Evolutionary conservation across 2,113 vertebrate genomes (phyloP).

Genomic region (Rafetus swinhoei): DNA sequence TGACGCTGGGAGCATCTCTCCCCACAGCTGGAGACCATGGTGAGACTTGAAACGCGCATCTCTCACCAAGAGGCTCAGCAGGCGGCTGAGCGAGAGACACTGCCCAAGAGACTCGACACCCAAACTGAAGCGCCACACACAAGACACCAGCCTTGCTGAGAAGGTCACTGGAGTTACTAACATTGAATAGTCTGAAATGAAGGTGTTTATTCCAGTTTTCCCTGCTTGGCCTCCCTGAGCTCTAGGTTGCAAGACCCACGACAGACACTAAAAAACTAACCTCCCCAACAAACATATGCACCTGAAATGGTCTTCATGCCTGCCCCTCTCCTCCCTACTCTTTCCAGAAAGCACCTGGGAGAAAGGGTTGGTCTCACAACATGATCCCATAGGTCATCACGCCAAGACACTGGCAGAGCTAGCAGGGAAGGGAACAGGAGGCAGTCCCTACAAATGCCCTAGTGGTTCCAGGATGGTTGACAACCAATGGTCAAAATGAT

Average conservation of each 20-base stretch:
- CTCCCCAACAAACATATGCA: no score
- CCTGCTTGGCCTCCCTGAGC: neutral
- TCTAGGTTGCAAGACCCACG: neutral
- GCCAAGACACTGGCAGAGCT: no score
- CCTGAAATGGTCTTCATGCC: no score
- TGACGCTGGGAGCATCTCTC: neutral
- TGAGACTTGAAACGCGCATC: neutral
- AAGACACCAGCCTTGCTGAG: neutral
- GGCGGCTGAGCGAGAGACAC: neutral
- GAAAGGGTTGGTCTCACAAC: no score
- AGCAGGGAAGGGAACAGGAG: no score
- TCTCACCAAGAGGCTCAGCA: neutral
- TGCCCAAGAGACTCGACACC: neutral
- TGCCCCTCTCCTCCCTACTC: no score
- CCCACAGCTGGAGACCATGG: neutral
- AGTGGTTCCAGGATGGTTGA: no score
- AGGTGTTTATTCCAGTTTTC: neutral
- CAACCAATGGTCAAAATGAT: no score
- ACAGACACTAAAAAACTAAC: neutral
- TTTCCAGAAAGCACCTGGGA: no score
- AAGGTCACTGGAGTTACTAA: neutral
- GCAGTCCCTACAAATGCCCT: no score
- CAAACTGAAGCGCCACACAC: neutral
- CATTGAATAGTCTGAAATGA: neutral
- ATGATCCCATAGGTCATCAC: no score